Base-by-base conservation (phyloP, 2,888 invertebrate species). In the Tubulanus polymorphus region DNA sequence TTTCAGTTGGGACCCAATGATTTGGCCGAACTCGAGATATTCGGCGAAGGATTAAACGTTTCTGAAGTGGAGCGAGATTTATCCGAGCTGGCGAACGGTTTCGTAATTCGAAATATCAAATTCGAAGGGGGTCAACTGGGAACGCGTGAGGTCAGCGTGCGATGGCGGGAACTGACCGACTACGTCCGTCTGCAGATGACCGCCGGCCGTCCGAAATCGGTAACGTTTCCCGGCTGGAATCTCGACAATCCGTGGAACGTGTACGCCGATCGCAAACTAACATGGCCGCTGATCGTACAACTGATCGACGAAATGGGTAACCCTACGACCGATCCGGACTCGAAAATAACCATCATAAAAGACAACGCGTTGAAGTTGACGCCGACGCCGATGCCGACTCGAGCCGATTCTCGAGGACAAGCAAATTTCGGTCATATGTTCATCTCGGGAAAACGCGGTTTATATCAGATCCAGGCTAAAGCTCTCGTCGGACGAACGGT, bases 391-490 rank as follows among this genome's bases (percentile, higher is more conserved):
- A 64, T 64, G 27, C 67, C 70, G 2, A 48, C 68, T 37, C 72
- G 71, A 56, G 75, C 76, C 8, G 69, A 74, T 60, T 60, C 57
- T 35, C 60, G 66, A 6, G 78, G 78, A 10, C 55, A 66, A 41
- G 76, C 70, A 8, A 68, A 74, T 58, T 78, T 75, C 65, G 76
- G 77, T 6, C 53, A 58, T 23, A 56, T 76, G 10, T 66, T 70
- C 23, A 68, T 76, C 2, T 60, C 66, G 20, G n/a, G n/a, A n/a
- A n/a, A n/a, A n/a, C n/a, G n/a, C 20, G 78, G 78, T 1, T 60
- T 65, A 1, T 76, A 71, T 64, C 73, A 74, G 45, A 63, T 78
- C n/a, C 72, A 72, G 52, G 69, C 75, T 3, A 77, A 76, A 61
- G 76, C 74, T 1, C 53, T 66, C 48, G 54, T 48, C 37, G 63